Conservation (phyloP, 1,140 invertebrate species). For the Colletes latitarsis region DNA sequence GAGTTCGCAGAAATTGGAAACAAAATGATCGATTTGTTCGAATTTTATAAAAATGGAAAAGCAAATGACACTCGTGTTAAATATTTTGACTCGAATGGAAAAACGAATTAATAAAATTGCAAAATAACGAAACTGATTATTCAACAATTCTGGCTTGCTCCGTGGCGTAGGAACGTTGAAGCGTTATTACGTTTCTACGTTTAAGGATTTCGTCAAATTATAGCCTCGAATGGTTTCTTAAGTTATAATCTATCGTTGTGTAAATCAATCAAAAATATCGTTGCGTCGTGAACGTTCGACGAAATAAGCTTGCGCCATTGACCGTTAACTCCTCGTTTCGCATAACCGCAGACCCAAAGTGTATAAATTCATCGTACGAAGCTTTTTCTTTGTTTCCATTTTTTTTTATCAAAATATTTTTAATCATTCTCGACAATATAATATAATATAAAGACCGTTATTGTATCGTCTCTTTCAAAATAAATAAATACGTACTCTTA, state of each 20-base stretch:
- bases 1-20: too few species aligned
- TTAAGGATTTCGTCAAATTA: too few species aligned
- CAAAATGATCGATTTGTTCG: too few species aligned
- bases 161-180: too few species aligned
- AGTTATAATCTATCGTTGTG: background rate
- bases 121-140: too few species aligned
- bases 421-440: background rate
- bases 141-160: background rate
- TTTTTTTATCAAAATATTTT: background rate
- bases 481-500: too few species aligned
- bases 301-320: slow-evolving; percentile 8
- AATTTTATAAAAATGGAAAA: too few species aligned
- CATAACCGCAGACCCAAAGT: background rate
- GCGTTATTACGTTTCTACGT: too few species aligned
- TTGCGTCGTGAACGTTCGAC: slow-evolving; percentile 1
- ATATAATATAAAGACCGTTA: background rate
- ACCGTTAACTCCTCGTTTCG: slow-evolving; percentile 19
- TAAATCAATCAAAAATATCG: slow-evolving; percentile 17
- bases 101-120: too few species aligned
- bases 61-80: too few species aligned
- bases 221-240: background rate
- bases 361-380: background rate
- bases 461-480: too few species aligned
- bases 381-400: background rate
- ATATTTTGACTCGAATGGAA: too few species aligned